Percentiles rank a stretch among this genome's conserved stretches.
phyloP scores from a whole-genome alignment of 2,888 invertebrate species.

The Conchocele bisecta region DNA sequence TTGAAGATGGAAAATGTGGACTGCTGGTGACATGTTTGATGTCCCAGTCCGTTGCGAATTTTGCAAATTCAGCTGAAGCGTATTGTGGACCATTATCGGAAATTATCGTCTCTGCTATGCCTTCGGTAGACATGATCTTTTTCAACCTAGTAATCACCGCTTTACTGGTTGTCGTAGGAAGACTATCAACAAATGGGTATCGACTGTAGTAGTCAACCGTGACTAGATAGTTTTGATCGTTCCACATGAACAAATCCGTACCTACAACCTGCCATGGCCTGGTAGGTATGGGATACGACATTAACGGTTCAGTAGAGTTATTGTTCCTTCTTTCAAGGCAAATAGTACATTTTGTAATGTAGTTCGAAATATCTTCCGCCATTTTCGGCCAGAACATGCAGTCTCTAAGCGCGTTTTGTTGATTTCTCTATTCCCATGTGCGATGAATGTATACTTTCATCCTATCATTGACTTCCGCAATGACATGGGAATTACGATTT shows the following conservation, averaged over 20 bases:
- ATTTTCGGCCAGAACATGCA: background rate
- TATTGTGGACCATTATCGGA: conserved; percentile 58
- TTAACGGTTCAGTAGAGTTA: conserved; percentile 42
- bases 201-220: conserved; percentile 47
- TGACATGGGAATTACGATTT: conserved; percentile 22
- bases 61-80: conserved; percentile 30
- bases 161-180: conserved; percentile 1
- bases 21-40: conserved; percentile 52
- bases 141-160: conserved; percentile 27
- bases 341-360: conserved; percentile 31
- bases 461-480: conserved; percentile 6
- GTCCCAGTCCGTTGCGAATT: conserved; percentile 42
- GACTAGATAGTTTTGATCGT: conserved; percentile 36
- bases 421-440: too few relatives aligned
- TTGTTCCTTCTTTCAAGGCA: conserved; percentile 37
- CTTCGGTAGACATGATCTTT: conserved; percentile 23
- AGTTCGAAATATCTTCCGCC: too few relatives aligned
- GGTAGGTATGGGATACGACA: conserved; percentile 37
- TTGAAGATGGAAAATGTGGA: conserved; percentile 51
- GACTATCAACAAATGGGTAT: conserved; percentile 44
- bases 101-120: conserved; percentile 31
- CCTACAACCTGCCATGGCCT: conserved; percentile 50
- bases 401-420: too few relatives aligned
- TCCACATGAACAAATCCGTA: conserved; percentile 46
- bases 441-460: too few relatives aligned